Evolutionary conservation across 1,140 invertebrate species (phyloP), one percentile per base, ranked within the genome.

Genomic region (Dinothrombium tinctorium): DNA sequence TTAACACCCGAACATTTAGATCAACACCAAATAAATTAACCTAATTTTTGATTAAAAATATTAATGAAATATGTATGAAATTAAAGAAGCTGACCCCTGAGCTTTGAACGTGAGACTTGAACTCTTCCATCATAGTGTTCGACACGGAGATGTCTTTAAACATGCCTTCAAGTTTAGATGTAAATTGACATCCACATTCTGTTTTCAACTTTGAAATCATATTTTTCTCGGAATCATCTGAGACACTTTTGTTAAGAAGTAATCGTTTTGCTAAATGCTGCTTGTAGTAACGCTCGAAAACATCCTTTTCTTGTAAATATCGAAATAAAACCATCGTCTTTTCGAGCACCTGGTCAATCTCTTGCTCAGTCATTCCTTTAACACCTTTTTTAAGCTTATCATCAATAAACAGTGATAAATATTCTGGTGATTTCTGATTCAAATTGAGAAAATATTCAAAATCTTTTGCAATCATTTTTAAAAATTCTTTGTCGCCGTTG

Each of bases 191-290:
- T 42, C 92, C 92, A 69, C 92, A 99, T 67, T 98, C 90, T 68
- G 89, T 94, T 83, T 98, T 98, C 50, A 99, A 68, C 69, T 99
- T 99, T 45, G 89, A 92, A 65, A 99, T 96, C 92, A 99, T 98
- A 59, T 92, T 95, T 58, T 98, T 98, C 61, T 99, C 94, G 50
- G 83, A 87, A 63, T 99, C 94, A 61, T 98, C 92, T 2, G 87
- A 95, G 26, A 94, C 83, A 45, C 86, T 94, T 64, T 96, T 98
- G 61, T 96, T 94, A 37, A 98, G 69, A 37, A 99, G 67, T 40
- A 99, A 69, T 47, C 94, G 69, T 60, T 98, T 95, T 21, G 92
- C 90, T 50, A 98, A 69, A 65, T 99, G 92, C 59, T 96, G 89
- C 59, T 99, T 99, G 56, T 98, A 99, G 62, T 95, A 99, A 36